Evolutionary conservation across 1,140 invertebrate species (phyloP), one percentile per base, ranked within the genome.

Genomic region (Pseudomyrmex sp.): DNA sequence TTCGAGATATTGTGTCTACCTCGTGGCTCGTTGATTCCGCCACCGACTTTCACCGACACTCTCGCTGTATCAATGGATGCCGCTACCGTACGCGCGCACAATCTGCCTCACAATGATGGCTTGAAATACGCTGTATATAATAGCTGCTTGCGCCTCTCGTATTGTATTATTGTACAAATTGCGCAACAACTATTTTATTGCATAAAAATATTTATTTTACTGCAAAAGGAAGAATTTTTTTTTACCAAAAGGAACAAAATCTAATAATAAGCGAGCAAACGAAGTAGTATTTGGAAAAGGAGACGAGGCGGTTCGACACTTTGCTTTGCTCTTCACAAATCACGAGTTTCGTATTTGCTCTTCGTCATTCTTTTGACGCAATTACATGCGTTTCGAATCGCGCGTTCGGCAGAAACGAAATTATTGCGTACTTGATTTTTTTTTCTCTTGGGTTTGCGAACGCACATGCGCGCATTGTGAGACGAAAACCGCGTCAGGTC

Each of bases 11-110:
- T 54, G 18, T n/a, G 9, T 26, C 73, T 18, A 35, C 54, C 23
- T 26, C 26, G 20, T 52, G 46, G 1, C 46, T 52, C 8, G 8
- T 44, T 77, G 26, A 63, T 65, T 12, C 48, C 4, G 52, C 9
- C 18, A 12, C 2, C 13, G 50, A 77, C 74, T 77, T 77, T 76
- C 74, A 65, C 61, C 61, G 23, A 26, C 20, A 54, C 48, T 76
- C 74, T 68, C 26, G 35, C 26, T 56, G n/a, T 52, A 65, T 44
- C n/a, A 77, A 63, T 63, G 3, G 61, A 3, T 26, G 20, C 26
- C 15, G 12, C 48, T 50, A 23, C 44, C 20, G 61, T 23, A 10
- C 20, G 10, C 23, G n/a, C n/a, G 1, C 56, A 13, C n/a, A 18
- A 58, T 44, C 26, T 44, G 26, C 15, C 44, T 73, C 18, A 54